These are phyloP conservation scores for Drosophila lacicola DNA, from an alignment of 2,888 invertebrate genomes.

Conservation along the genomic window DNA sequence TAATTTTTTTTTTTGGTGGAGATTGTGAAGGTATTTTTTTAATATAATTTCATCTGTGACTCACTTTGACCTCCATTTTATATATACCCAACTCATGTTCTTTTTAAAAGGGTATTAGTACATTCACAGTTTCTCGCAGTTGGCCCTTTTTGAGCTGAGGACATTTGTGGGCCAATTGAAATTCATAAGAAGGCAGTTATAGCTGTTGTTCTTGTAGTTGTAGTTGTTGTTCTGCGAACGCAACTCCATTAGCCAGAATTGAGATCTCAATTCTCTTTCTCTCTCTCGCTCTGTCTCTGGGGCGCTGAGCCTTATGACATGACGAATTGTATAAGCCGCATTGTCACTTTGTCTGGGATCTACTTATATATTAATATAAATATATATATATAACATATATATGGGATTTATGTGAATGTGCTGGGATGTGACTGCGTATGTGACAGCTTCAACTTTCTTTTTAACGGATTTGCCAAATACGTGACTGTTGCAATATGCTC, in stretches of 20 bases:
- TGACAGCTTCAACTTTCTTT: constrained; percentile 36
- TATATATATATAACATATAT: not conserved
- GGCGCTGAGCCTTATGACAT: constrained; percentile 54
- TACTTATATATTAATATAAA: constrained; percentile 1
- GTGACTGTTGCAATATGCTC: constrained; percentile 31
- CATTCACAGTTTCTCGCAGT: constrained; percentile 15
- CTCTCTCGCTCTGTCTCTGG: not conserved
- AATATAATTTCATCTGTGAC: not conserved
- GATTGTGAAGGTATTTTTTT: too few relatives aligned
- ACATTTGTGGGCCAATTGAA: constrained; percentile 71
- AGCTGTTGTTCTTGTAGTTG: constrained; percentile 27
- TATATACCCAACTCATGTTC: not conserved
- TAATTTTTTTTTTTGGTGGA: too few relatives aligned
- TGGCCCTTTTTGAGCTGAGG: constrained; percentile 25
- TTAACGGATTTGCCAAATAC: constrained; percentile 47
- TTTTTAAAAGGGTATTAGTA: constrained; percentile 23
- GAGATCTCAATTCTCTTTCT: constrained; percentile 46
- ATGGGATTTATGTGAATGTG: constrained; percentile 5
- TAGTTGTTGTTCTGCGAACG: constrained; percentile 16
- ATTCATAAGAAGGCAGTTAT: constrained; percentile 66
- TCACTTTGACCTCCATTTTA: not conserved
- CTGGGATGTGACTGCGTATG: constrained; percentile 1
- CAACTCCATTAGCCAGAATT: constrained; percentile 67
- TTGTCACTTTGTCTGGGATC: constrained; percentile 39
- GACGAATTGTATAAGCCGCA: constrained; percentile 73